These are phyloP conservation scores for Bujurquina vittata DNA, from an alignment of 2,113 vertebrate species.

Conservation along the genomic window DNA sequence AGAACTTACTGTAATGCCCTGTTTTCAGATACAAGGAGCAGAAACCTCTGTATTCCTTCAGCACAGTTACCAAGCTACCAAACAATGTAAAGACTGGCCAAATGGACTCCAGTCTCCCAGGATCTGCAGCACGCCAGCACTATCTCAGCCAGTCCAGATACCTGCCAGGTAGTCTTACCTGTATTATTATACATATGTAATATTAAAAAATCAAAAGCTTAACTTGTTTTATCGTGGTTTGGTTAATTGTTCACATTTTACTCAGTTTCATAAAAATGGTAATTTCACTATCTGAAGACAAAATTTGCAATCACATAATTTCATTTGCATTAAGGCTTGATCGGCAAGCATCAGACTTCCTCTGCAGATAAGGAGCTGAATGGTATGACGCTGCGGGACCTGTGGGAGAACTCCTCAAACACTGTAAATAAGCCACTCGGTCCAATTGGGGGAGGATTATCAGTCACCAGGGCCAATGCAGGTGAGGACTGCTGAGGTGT, in stretches of 20 bases:
- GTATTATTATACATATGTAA: too few species aligned
- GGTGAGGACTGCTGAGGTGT: conserved; percentile 53
- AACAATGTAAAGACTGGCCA: conserved; percentile 76
- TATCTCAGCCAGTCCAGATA: conserved; percentile 95
- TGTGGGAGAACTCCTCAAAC: conserved; percentile 85
- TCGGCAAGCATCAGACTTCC: conserved; percentile 85
- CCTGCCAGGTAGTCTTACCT: conserved; percentile 73
- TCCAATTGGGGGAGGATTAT: conserved; percentile 80
- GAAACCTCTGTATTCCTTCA: conserved; percentile 79
- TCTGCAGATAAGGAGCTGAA: conserved; percentile 80
- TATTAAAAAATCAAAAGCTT: not conserved
- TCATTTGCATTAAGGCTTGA: conserved; percentile 84
- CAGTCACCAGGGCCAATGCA: conserved; percentile 80
- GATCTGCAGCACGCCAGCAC: conserved; percentile 89
- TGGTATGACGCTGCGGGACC: conserved; percentile 70
- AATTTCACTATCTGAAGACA: not conserved
- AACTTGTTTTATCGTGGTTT: not conserved
- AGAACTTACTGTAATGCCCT: not conserved
- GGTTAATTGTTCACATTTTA: not conserved
- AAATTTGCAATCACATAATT: not conserved
- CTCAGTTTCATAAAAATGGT: not conserved
- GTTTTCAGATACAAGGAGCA: conserved; percentile 73
- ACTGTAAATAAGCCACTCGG: conserved; percentile 76
- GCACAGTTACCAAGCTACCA: conserved; percentile 83
- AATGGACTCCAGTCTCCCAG: conserved; percentile 78